Percentiles rank a stretch among this genome's conserved stretches.
phyloP scores from a whole-genome alignment of 2,888 invertebrate species.

The Nephrotoma flavescens region DNA sequence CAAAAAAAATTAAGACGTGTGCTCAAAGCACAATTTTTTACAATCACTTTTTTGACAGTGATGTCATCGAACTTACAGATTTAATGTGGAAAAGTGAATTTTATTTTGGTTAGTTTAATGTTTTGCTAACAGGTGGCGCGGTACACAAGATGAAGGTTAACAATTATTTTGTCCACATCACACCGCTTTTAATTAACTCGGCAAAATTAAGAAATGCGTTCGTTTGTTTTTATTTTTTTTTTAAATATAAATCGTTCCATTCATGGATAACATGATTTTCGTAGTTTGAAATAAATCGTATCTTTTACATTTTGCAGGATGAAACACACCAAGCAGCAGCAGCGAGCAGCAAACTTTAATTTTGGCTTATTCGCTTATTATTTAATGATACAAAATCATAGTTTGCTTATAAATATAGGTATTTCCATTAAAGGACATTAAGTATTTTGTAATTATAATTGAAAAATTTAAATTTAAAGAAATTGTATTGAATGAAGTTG shows the following conservation, averaged over 20 bases:
- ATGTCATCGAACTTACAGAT: not conserved
- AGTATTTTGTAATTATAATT: too few relatives aligned
- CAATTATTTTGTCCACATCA: not conserved
- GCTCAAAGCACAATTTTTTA: slow-evolving; percentile 6
- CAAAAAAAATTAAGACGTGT: slow-evolving; percentile 9
- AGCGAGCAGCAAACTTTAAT: too few relatives aligned
- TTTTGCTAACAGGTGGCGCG: not conserved
- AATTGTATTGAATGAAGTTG: too few relatives aligned
- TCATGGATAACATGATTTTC: not conserved
- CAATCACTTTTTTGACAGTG: slow-evolving; percentile 3
- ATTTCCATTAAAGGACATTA: too few relatives aligned
- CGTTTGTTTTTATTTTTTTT: not conserved
- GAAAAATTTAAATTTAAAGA: too few relatives aligned
- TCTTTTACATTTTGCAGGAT: too few relatives aligned
- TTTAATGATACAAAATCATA: too few relatives aligned
- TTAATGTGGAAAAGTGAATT: not conserved
- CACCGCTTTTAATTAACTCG: not conserved
- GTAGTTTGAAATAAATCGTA: not conserved
- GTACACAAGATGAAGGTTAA: not conserved
- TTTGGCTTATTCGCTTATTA: too few relatives aligned
- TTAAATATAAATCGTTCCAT: not conserved
- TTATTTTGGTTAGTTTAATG: not conserved
- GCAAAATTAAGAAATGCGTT: not conserved
- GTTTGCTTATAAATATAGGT: too few relatives aligned
- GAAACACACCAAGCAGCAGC: too few relatives aligned